A percentile compares a stretch with the other conserved stretches of the same genome.
These are phyloP conservation scores for Polymixis lichenea DNA, from an alignment of 2,888 invertebrate genomes.

Conservation along the genomic window DNA sequence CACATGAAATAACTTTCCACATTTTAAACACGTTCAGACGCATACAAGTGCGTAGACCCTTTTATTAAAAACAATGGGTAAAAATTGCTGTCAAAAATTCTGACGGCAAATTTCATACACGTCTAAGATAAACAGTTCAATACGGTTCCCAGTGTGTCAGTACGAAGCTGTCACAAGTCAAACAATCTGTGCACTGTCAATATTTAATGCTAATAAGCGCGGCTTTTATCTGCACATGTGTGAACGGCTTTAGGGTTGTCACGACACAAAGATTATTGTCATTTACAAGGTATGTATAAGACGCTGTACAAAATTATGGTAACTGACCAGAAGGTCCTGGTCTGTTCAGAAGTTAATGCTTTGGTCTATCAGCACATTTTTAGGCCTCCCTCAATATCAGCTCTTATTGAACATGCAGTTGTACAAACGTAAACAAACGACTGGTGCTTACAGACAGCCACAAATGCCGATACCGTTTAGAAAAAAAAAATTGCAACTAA, in stretches of 20 bases:
- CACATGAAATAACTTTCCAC: too few species aligned
- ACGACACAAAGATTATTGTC: not conserved
- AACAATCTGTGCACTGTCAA: constrained; percentile 57
- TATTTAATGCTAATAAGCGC: constrained; percentile 62
- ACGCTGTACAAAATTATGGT: too few species aligned
- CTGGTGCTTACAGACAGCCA: not conserved
- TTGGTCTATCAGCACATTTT: too few species aligned
- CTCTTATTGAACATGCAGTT: not conserved
- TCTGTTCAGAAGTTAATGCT: too few species aligned
- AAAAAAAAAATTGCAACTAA: too few species aligned
- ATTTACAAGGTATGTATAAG: not conserved
- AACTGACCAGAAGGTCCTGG: too few species aligned
- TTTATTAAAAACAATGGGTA: not conserved
- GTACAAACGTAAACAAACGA: not conserved
- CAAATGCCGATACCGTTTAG: too few species aligned
- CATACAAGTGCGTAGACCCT: too few species aligned
- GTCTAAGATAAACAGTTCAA: not conserved
- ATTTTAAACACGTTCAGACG: too few species aligned
- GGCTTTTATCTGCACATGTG: constrained; percentile 61
- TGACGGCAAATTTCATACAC: not conserved
- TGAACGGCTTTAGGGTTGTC: constrained; percentile 55
- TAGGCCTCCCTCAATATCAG: not conserved
- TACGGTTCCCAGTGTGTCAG: constrained; percentile 14
- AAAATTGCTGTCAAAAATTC: not conserved
- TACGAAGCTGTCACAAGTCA: constrained; percentile 42